Conservation (phyloP, 2,113 vertebrate genomes). For the Anarrhichthys ocellatus region DNA sequence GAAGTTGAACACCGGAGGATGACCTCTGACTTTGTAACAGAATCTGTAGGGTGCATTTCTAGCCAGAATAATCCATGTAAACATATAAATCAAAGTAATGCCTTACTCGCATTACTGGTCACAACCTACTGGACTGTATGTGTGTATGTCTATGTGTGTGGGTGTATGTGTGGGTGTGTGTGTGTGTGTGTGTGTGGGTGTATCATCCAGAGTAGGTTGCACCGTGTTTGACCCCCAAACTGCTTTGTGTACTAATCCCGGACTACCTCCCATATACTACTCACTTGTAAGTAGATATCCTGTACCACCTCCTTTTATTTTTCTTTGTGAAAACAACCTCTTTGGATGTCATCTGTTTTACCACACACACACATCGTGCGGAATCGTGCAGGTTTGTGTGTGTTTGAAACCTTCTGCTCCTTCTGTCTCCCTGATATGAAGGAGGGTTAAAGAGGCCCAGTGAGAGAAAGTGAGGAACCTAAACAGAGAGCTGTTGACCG, state of each 20-base stretch:
- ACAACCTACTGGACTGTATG: not conserved
- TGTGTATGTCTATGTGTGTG: not conserved
- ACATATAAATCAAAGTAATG: conserved; percentile 9
- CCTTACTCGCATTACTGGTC: not conserved
- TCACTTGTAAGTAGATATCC: conserved; percentile 23
- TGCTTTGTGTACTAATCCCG: not conserved
- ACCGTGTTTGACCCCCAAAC: conserved; percentile 4
- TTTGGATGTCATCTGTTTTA: not conserved
- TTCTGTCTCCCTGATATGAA: conserved; percentile 37
- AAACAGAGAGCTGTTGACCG: conserved; percentile 65
- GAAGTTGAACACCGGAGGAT: not conserved
- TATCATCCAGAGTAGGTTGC: not conserved
- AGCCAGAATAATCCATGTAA: not conserved
- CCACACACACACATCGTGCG: not conserved
- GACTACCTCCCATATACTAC: not conserved
- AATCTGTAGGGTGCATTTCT: not conserved
- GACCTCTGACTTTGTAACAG: not conserved
- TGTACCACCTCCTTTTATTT: not conserved
- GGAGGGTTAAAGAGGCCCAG: conserved; percentile 30
- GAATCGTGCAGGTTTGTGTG: conserved; percentile 2
- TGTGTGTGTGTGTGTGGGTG: not conserved
- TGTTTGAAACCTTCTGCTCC: conserved; percentile 37
- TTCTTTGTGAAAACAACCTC: not conserved
- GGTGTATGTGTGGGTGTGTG: not conserved
- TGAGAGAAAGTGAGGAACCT: conserved; percentile 60